These are phyloP conservation scores for Odobenus rosmarus DNA, from an alignment of 2,113 vertebrate genomes.

Conservation along the genomic window DNA sequence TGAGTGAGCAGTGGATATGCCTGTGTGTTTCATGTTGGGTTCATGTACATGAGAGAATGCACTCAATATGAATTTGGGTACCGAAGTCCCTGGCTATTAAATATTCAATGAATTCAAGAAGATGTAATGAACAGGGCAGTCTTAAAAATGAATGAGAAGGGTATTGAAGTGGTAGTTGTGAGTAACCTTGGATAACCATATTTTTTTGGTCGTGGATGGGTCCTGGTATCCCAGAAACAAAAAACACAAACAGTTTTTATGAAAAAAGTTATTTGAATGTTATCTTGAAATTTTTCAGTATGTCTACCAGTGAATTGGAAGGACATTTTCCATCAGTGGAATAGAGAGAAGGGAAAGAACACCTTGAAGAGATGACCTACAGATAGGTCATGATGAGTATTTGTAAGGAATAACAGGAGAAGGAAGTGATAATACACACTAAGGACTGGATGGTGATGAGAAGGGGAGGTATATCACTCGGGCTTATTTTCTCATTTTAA, in stretches of 20 bases:
- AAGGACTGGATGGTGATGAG: not conserved
- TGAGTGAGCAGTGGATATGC: not conserved
- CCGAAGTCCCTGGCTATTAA: not conserved
- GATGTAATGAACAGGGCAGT: not conserved
- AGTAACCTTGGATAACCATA: conserved; percentile 31
- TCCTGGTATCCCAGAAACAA: conserved; percentile 38
- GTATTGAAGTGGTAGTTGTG: not conserved
- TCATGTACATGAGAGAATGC: not conserved
- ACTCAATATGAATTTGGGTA: not conserved
- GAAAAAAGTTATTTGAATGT: not conserved
- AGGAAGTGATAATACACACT: not conserved
- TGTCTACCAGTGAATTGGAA: not conserved
- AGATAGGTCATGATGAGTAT: not conserved
- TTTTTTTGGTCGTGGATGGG: not conserved
- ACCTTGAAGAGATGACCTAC: not conserved
- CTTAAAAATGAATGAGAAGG: not conserved
- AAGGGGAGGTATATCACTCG: not conserved
- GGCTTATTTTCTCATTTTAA: conserved; percentile 3
- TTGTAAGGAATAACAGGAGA: not conserved
- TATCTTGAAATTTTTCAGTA: not conserved
- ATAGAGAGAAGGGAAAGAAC: not conserved
- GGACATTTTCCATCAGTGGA: not conserved
- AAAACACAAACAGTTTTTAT: conserved; percentile 62
- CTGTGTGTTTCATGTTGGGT: not conserved
- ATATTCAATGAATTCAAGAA: not conserved